Evolutionary conservation across 2,888 invertebrate genomes (phyloP).

Genomic region (Scotopteryx bipunctaria): DNA sequence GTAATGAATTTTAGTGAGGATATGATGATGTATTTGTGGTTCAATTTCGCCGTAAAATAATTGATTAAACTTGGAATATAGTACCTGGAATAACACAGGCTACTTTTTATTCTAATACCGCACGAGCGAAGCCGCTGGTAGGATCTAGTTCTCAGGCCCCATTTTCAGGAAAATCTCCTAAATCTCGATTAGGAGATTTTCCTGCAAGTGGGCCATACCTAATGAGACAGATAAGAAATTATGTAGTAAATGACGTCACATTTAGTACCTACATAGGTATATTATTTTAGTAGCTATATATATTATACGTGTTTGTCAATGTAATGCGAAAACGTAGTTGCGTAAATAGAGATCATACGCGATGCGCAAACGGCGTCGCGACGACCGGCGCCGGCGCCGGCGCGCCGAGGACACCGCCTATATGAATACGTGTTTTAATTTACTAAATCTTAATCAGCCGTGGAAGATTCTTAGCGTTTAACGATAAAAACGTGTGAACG

Average conservation of each 20-base stretch:
- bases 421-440: conserved; percentile 52
- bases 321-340: conserved; percentile 67
- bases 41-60: too few relatives aligned
- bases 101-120: too few relatives aligned
- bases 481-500: conserved; percentile 19
- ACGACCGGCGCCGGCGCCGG: conserved; percentile 51
- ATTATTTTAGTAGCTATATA: conserved; percentile 29
- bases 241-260: neutral
- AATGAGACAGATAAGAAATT: too few relatives aligned
- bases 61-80: too few relatives aligned
- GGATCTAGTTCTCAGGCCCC: too few relatives aligned
- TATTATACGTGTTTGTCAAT: conserved; percentile 58
- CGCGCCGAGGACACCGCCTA: conserved; percentile 53
- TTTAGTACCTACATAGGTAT: neutral
- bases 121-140: too few relatives aligned
- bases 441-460: conserved; percentile 34
- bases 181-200: too few relatives aligned
- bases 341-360: conserved; percentile 74
- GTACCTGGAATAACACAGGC: too few relatives aligned
- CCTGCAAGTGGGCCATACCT: too few relatives aligned
- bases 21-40: too few relatives aligned
- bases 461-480: conserved; percentile 23
- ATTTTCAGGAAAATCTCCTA: too few relatives aligned
- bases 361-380: conserved; percentile 72
- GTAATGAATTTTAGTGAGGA: too few relatives aligned